Evolutionary conservation across 2,888 invertebrate genomes (phyloP).

Genomic region (Drosophila rellima): DNA sequence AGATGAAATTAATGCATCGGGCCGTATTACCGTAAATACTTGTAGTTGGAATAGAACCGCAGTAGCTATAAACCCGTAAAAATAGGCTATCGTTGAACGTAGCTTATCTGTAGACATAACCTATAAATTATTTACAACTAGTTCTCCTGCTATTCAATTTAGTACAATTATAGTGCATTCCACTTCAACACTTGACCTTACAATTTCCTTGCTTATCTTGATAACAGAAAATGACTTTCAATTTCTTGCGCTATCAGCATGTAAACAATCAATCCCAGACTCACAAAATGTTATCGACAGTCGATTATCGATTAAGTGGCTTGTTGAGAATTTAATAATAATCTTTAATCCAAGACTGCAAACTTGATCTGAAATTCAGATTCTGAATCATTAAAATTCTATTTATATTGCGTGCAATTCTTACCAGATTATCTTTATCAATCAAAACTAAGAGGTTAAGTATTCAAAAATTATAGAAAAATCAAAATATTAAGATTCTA

Average conservation of each 20-base stretch:
- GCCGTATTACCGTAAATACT: slow-evolving; percentile 8
- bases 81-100: slow-evolving; percentile 10
- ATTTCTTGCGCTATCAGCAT: slow-evolving; percentile 5
- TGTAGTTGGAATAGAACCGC: slow-evolving; percentile 6
- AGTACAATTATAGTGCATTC: slow-evolving; percentile 6
- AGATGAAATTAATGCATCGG: slow-evolving; percentile 18
- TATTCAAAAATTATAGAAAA: too few relatives aligned
- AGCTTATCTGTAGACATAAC: slow-evolving; percentile 45
- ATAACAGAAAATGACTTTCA: slow-evolving; percentile 34
- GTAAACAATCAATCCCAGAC: slow-evolving; percentile 6
- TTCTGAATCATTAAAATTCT: too few relatives aligned
- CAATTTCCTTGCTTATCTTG: background rate
- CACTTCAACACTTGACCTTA: slow-evolving; percentile 10
- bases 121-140: slow-evolving; percentile 27
- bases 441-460: too few relatives aligned
- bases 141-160: background rate
- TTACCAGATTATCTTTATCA: too few relatives aligned
- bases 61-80: slow-evolving; percentile 11
- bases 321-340: background rate
- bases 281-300: slow-evolving; percentile 8
- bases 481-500: too few relatives aligned
- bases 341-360: too few relatives aligned
- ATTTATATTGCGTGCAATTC: too few relatives aligned
- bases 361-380: too few relatives aligned
- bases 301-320: slow-evolving; percentile 1